A percentile compares a stretch with the other conserved stretches of the same genome.
These are phyloP conservation scores for Colinus virginianus DNA, from an alignment of 2,113 vertebrate genomes.

Conservation along the genomic window DNA sequence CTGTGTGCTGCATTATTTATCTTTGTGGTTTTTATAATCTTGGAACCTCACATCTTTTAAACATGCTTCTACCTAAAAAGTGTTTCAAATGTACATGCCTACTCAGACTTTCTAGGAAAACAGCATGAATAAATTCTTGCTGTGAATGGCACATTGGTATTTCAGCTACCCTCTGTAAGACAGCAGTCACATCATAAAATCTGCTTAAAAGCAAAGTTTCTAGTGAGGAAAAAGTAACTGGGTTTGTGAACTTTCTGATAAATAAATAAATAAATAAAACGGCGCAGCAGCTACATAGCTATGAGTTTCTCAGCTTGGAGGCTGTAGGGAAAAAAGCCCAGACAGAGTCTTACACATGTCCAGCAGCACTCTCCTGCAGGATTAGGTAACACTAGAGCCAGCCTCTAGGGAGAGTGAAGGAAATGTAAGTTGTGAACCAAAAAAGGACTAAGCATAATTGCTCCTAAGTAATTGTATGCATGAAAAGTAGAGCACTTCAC, in stretches of 20 bases:
- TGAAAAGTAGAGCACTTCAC: neutral
- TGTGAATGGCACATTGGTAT: neutral
- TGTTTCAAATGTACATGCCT: neutral
- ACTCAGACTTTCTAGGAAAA: neutral
- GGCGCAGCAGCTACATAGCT: accelerated
- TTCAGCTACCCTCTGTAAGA: neutral
- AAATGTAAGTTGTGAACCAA: constrained; percentile 15
- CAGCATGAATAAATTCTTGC: neutral
- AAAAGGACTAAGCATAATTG: constrained; percentile 2
- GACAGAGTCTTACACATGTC: neutral
- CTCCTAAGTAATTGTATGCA: neutral
- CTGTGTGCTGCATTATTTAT: neutral
- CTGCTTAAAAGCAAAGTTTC: neutral
- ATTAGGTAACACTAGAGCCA: neutral
- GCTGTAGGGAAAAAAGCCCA: neutral
- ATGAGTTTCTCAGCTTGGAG: accelerated
- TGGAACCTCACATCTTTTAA: neutral
- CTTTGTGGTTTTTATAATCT: neutral
- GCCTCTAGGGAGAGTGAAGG: neutral
- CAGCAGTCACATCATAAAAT: neutral
- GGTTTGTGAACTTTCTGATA: neutral
- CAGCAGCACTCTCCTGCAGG: neutral
- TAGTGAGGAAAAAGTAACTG: neutral
- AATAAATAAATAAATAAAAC: neutral
- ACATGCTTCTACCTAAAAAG: neutral